Percentiles rank a stretch among this genome's conserved stretches.
phyloP scores from a whole-genome alignment of 1,140 invertebrate genomes.

The Reticulitermes speratus region DNA sequence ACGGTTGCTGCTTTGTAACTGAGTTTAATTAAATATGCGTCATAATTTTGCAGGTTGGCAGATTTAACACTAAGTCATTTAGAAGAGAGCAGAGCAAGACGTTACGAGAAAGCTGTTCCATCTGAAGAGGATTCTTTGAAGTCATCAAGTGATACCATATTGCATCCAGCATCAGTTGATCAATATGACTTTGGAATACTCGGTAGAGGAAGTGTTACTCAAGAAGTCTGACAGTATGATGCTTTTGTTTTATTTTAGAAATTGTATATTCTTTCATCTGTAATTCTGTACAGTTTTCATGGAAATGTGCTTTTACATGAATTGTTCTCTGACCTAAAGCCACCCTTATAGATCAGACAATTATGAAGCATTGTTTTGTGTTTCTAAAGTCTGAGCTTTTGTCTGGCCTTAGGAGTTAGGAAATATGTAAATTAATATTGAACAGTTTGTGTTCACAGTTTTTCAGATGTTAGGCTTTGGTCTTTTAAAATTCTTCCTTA shows the following conservation, averaged over 20 bases:
- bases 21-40: neutral
- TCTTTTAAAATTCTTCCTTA: no score
- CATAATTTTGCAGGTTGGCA: constrained; percentile 49
- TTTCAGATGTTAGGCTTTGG: no score
- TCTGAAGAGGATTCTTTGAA: constrained; percentile 61
- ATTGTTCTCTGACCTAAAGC: no score
- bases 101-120: constrained; percentile 68
- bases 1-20: neutral
- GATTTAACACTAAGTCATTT: constrained; percentile 67
- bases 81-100: constrained; percentile 63
- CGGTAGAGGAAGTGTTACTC: constrained; percentile 66
- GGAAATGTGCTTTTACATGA: neutral
- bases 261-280: neutral
- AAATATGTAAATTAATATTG: no score
- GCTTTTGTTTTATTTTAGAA: neutral
- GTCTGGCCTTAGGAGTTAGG: no score
- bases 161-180: constrained; percentile 63
- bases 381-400: no score
- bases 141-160: constrained; percentile 45
- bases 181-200: constrained; percentile 79
- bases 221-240: constrained; percentile 14
- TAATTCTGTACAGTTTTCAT: no score
- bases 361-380: no score
- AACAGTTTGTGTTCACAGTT: no score
- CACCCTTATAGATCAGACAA: no score